phyloP scores from a whole-genome alignment of 2,797 vertebrate genomes.

The Heliangelus exortis region DNA sequence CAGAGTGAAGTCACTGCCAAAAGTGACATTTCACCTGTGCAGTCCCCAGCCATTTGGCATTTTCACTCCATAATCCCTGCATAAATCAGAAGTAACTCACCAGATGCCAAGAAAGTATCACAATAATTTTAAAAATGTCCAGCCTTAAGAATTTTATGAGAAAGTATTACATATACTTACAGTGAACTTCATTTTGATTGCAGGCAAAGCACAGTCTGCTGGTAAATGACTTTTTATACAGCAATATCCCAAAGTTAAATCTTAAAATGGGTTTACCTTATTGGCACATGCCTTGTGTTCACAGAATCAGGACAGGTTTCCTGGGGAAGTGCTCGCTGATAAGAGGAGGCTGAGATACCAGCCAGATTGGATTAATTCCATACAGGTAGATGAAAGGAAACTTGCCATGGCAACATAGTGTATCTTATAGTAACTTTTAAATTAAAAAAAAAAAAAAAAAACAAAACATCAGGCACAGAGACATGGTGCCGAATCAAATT shows the following conservation, averaged over 20 bases:
- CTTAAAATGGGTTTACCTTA: slow-evolving; percentile 2
- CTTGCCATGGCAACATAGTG: accelerated
- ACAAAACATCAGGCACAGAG: background rate
- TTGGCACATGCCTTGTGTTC: slow-evolving; percentile 14
- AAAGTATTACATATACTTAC: background rate
- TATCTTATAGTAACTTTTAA: background rate
- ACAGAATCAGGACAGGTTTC: background rate
- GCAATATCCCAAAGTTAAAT: background rate
- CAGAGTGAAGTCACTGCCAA: background rate
- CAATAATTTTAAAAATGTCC: background rate
- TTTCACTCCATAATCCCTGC: background rate
- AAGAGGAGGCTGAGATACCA: slow-evolving; percentile 12
- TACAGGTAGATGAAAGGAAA: background rate
- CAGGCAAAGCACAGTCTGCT: background rate
- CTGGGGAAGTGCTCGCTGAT: slow-evolving; percentile 11
- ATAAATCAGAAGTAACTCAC: background rate
- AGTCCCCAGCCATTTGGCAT: background rate
- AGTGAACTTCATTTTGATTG: slow-evolving; percentile 22
- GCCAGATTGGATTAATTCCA: background rate
- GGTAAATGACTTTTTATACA: slow-evolving; percentile 27
- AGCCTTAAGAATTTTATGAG: background rate
- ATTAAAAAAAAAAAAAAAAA: background rate
- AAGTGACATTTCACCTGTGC: background rate
- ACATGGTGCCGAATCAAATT: background rate
- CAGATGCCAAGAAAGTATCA: background rate